Evolutionary conservation across 2,888 invertebrate genomes (phyloP).

Genomic region (Pheosia tremula): DNA sequence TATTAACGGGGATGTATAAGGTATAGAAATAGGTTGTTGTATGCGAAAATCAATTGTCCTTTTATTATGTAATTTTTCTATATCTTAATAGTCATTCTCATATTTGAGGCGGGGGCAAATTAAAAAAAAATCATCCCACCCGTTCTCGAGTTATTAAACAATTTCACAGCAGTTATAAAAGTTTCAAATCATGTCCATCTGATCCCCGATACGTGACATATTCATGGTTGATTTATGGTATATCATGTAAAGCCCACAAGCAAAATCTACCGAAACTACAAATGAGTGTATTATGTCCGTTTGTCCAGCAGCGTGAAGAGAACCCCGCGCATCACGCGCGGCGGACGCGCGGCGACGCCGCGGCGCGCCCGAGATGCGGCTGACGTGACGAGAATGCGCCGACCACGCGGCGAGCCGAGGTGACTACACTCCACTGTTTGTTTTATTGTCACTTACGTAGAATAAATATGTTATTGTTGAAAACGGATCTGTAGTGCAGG

Average conservation of each 20-base stretch:
- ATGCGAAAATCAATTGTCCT: too few species aligned
- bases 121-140: too few species aligned
- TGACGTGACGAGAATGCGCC: constrained; percentile 48
- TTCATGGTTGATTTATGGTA: constrained; percentile 2
- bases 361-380: constrained; percentile 38
- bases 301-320: neutral
- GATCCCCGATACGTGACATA: constrained; percentile 1
- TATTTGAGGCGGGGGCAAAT: too few species aligned
- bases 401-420: constrained; percentile 18
- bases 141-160: neutral
- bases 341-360: constrained; percentile 42
- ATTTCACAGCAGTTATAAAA: constrained; percentile 1
- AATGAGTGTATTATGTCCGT: constrained; percentile 4
- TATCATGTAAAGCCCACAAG: constrained; percentile 1
- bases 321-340: constrained; percentile 26
- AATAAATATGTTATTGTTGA: constrained; percentile 26
- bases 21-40: too few species aligned
- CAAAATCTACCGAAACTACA: neutral
- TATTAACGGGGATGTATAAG: too few species aligned
- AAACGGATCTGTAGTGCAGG: neutral
- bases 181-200: constrained; percentile 3
- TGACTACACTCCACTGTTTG: constrained; percentile 36
- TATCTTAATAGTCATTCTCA: too few species aligned
- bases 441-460: constrained; percentile 17
- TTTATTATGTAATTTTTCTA: too few species aligned